Base-by-base conservation (phyloP, 2,888 invertebrate species). In the Archaeoteleia sp. region DNA sequence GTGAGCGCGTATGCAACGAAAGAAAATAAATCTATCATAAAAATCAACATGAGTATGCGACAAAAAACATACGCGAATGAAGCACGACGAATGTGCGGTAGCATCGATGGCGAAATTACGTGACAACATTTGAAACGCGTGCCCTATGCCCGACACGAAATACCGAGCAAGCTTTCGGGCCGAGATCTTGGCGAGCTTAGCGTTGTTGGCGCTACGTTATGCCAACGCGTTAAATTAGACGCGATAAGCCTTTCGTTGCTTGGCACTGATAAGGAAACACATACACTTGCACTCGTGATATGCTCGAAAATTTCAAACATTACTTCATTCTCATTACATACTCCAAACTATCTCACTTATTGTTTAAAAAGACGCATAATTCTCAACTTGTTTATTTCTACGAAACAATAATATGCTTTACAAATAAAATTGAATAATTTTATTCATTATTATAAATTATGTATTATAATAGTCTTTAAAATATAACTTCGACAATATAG, bases 171-270 rank as follows among this genome's bases (percentile, higher is more conserved):
- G 71, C 57, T 69, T 65, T 67, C 53, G 46, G 60, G 57, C 70
- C 61, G 48, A 69, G 69, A 63, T 72, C 67, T 72, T 70, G 66
- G 70, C 70, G 71, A 55, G 69, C 53, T 51, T 66, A 46, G 58
- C 65, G 61, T 61, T 63, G 62, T 61, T 66, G 39, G 57, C 68
- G 65, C 61, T 54, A 35, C 66, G 65, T 66, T 53, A 42, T 60
- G 53, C 29, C 42, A 8, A 29, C 39, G 57, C 63, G 60, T 69
- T 69, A 69, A 65, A 65, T 69, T 69, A 63, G 65, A 65, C 58
- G 54, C 55, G 35, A 55, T 51, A 54, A 46, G 60, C 54, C 63
- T 60, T 63, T 68, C 61, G 63, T 61, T 68, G 66, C 66, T 66
- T 55, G 70, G 55, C 65, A 54, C 55, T 60, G 67, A 63, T 48